Conservation (phyloP, 30 jellyfish, hydroid and myxozoan species). For the Catostylus mosaicus region DNA sequence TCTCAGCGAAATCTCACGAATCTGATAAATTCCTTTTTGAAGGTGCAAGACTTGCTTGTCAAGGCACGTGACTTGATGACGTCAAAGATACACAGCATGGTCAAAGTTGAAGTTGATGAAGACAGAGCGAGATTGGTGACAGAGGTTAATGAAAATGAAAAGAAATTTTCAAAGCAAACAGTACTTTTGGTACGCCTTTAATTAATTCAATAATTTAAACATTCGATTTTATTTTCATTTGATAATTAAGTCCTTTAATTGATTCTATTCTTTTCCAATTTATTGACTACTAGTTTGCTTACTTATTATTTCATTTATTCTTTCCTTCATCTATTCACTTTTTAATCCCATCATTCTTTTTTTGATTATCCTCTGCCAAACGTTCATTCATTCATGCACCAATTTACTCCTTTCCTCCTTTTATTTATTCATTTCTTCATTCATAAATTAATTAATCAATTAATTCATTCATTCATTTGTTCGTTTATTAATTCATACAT, state of each 20-base stretch:
- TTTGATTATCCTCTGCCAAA: background rate
- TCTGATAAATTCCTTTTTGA: too few relatives aligned
- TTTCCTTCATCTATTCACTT: background rate
- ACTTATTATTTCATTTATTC: background rate
- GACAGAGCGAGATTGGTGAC: slow-evolving; percentile 86
- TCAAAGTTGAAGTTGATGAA: slow-evolving; percentile 60
- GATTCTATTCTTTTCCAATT: background rate
- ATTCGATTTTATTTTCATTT: background rate
- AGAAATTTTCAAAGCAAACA: slow-evolving; percentile 49
- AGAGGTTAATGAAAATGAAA: slow-evolving; percentile 36
- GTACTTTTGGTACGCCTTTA: slow-evolving; percentile 50
- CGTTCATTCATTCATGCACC: background rate
- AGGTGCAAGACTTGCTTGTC: slow-evolving; percentile 88
- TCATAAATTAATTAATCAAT: too few relatives aligned
- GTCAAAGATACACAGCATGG: slow-evolving; percentile 85
- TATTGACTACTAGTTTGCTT: too few relatives aligned
- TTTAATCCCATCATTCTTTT: background rate
- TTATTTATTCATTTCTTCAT: background rate
- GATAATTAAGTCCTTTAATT: background rate
- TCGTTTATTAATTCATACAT: background rate
- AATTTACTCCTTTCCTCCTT: background rate
- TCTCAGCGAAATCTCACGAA: background rate
- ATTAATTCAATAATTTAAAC: too few relatives aligned
- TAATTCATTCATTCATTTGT: background rate
- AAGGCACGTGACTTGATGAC: slow-evolving; percentile 93